Evolutionary conservation across 2,888 invertebrate genomes (phyloP).

Genomic region (Drosophila borealis): DNA sequence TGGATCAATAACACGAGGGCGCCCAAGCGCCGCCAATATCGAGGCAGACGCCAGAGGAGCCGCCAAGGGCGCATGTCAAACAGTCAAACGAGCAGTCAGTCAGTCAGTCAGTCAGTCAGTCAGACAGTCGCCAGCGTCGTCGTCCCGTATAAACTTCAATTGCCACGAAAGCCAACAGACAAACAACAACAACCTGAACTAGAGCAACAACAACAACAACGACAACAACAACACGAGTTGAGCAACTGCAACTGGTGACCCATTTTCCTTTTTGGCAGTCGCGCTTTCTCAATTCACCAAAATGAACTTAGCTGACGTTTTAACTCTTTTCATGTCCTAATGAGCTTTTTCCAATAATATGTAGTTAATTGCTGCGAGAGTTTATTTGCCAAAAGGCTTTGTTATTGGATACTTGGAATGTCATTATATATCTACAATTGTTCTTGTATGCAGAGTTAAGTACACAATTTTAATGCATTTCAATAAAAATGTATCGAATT

Average conservation of each 20-base stretch:
- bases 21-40: conserved; percentile 1
- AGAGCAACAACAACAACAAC: conserved; percentile 11
- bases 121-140: conserved; percentile 47
- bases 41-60: conserved; percentile 31
- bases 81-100: conserved; percentile 13
- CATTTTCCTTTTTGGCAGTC: conserved; percentile 50
- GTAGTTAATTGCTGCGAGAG: too few relatives aligned
- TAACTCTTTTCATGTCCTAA: too few relatives aligned
- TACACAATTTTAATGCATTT: too few relatives aligned
- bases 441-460: too few relatives aligned
- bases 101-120: conserved; percentile 24
- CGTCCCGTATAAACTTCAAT: conserved; percentile 64
- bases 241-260: conserved; percentile 71
- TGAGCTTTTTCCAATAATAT: too few relatives aligned
- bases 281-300: background rate
- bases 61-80: conserved; percentile 63
- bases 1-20: conserved; percentile 58
- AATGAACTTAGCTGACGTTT: background rate
- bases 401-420: too few relatives aligned
- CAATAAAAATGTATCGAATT: too few relatives aligned
- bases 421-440: too few relatives aligned
- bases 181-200: conserved; percentile 17
- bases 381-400: too few relatives aligned
- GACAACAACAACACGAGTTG: conserved; percentile 17
- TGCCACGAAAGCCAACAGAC: conserved; percentile 53